Percentiles rank a stretch among this genome's conserved stretches.
Conservation (phyloP, 2,113 vertebrate genomes). For the Callospermophilus lateralis region DNA sequence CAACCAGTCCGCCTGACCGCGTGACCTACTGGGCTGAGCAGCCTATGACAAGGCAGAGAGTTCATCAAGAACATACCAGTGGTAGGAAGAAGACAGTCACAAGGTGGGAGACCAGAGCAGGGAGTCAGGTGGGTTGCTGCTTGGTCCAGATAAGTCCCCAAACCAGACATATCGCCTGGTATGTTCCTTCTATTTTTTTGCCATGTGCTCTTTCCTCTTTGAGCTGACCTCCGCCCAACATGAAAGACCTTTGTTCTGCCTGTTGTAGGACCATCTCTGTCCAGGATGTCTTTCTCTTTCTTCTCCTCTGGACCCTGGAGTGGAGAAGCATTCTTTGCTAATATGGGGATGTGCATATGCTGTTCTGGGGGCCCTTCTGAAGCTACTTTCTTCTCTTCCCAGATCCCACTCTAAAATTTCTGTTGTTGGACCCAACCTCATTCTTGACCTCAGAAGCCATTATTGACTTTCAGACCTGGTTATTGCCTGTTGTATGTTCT, state of each 20-base stretch:
- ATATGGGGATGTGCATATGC: not conserved
- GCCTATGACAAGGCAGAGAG: not conserved
- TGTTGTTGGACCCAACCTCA: not conserved
- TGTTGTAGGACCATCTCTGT: not conserved
- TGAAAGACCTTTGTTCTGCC: not conserved
- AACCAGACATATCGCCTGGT: not conserved
- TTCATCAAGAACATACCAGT: not conserved
- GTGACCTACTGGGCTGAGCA: not conserved
- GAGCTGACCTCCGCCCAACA: not conserved
- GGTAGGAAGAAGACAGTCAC: not conserved
- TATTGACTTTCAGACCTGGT: conserved; percentile 21
- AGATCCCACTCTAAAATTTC: not conserved
- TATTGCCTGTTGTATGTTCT: not conserved
- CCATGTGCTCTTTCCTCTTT: not conserved
- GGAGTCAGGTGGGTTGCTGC: not conserved
- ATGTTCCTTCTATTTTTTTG: not conserved
- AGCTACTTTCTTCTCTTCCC: not conserved
- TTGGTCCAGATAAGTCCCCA: not conserved
- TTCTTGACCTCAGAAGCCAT: conserved; percentile 29
- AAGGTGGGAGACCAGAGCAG: not conserved
- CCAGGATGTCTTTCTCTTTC: not conserved
- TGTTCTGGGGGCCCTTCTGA: not conserved
- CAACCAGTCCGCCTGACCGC: not conserved
- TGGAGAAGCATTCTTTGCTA: not conserved
- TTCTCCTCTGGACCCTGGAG: not conserved